Base-by-base conservation (phyloP, 2,888 invertebrate genomes). In the Thalpophila matura region DNA sequence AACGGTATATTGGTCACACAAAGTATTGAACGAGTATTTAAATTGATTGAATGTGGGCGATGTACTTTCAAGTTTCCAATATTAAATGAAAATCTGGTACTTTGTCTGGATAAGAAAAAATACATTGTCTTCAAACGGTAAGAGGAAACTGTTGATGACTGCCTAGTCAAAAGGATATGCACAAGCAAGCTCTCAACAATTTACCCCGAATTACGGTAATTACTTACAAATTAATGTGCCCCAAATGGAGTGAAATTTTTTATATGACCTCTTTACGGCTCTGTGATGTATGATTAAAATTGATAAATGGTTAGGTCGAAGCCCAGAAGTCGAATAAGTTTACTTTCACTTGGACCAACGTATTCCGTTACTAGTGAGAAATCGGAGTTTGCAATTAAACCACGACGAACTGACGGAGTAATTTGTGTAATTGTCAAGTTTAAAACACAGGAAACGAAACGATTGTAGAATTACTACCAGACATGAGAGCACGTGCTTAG, bases 281-380 rank as follows among this genome's bases (percentile, higher is more conserved):
- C 22, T 58, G 54, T 64, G 73, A 50, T 77, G 49, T 69, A 77
- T 65, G 63, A 70, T 65, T 67, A 45, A 58, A 38, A 62, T 55
- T 68, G 20, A 60, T 61, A 51, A 62, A 58, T 55, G 49, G 27
- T 54, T 43, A 64, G 64, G 38, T 49, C 56, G 57, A 65, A 45
- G 56, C 62, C 72, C 66, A 76, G 63, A 76, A 76, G 66, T 67
- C 59, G 55, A 67, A 66, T 63, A 79, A 64, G 60, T 67, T 71
- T 65, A 75, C 80, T 79, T 79, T 79, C 76, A 78, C 73, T 73
- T 62, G 61, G 40, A 65, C 55, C 74, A 55, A 65, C 59, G 56
- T 74, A 84, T 81, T 86, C 84, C 85, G 84, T 84, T 82, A 81
- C 54, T 64, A 70, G 76, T 79, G 75, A 83, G 85, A 86, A 86